Conservation (phyloP, 2,797 vertebrate genomes). For the Pipistrellus kuhlii region DNA sequence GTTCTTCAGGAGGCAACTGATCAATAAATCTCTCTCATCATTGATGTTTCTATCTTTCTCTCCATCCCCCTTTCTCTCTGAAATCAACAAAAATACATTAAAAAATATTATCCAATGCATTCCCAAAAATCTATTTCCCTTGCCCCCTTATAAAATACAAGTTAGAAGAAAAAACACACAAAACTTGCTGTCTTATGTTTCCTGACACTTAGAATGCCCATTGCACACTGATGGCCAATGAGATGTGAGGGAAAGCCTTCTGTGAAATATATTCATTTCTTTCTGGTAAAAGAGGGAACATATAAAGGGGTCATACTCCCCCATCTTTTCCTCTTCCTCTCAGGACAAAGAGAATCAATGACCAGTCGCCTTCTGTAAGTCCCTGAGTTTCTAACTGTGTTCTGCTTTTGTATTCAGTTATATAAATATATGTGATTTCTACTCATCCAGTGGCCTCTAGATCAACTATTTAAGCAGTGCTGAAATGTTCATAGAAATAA, state of each 20-base stretch:
- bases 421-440: not conserved
- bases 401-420: not conserved
- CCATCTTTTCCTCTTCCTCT: not conserved
- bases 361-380: too few relatives aligned
- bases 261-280: not conserved
- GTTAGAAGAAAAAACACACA: not conserved
- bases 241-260: not conserved
- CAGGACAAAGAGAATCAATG: too few relatives aligned
- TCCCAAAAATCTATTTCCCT: not conserved
- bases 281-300: not conserved
- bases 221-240: not conserved
- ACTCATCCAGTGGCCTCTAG: not conserved
- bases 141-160: not conserved
- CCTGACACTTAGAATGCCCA: not conserved
- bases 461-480: not conserved
- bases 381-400: not conserved
- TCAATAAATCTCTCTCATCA: not conserved
- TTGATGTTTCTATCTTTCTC: not conserved
- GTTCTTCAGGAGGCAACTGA: not conserved
- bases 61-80: not conserved
- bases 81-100: not conserved
- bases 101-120: not conserved
- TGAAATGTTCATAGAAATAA: not conserved
- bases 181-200: not conserved
- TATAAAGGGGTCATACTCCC: not conserved